Evolutionary conservation across 2,888 invertebrate genomes (phyloP).

Genomic region (Margaritifera margaritifera): DNA sequence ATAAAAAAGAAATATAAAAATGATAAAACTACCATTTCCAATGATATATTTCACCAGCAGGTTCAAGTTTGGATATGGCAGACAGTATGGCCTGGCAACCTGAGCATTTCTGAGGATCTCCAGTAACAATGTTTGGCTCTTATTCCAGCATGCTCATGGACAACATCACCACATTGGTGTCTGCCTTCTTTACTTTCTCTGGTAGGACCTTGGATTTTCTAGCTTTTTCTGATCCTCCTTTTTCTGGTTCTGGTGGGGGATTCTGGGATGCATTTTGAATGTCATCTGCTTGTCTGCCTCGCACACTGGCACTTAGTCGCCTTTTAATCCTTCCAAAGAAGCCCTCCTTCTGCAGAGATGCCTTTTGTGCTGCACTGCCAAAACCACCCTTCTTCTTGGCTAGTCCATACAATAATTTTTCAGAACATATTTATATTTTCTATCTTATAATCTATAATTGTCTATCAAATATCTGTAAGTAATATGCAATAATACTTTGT

Average conservation of each 20-base stretch:
- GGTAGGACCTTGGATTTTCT: slow-evolving; percentile 7
- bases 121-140: slow-evolving; percentile 53
- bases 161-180: slow-evolving; percentile 59
- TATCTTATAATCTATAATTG: too few species aligned
- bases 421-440: too few species aligned
- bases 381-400: too few species aligned
- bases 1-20: background rate
- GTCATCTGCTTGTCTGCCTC: too few species aligned
- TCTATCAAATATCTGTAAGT: too few species aligned
- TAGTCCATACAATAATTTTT: too few species aligned
- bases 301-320: too few species aligned
- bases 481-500: too few species aligned
- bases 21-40: slow-evolving; percentile 51
- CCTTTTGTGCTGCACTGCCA: too few species aligned
- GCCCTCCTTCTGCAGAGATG: too few species aligned
- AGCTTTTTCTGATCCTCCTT: background rate
- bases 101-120: slow-evolving; percentile 55
- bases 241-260: background rate
- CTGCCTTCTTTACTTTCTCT: slow-evolving; percentile 41
- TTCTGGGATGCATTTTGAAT: background rate
- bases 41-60: slow-evolving; percentile 36
- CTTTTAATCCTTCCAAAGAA: too few species aligned
- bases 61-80: slow-evolving; percentile 41
- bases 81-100: slow-evolving; percentile 58
- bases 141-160: slow-evolving; percentile 55